These are phyloP conservation scores for Pinctada fucata DNA, from an alignment of 2,888 invertebrate genomes.

Conservation along the genomic window DNA sequence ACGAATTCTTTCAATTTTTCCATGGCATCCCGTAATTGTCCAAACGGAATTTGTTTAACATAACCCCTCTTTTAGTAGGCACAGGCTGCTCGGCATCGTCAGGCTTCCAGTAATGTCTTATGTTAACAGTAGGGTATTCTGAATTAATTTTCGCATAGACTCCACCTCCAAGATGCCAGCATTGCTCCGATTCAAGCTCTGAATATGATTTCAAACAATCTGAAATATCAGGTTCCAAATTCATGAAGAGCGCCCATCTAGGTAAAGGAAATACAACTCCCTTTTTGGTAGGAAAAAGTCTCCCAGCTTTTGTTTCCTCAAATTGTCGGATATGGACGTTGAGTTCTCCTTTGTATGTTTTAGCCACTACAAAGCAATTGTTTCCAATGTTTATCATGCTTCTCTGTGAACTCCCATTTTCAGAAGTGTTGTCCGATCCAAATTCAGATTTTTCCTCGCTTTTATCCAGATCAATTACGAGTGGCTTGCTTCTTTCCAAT, in stretches of 20 bases:
- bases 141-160: neutral
- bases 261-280: constrained; percentile 11
- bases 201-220: constrained; percentile 5
- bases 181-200: neutral
- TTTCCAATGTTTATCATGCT: no score
- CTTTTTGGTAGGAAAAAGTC: constrained; percentile 19
- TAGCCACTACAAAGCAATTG: neutral
- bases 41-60: constrained; percentile 10
- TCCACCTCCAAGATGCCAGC: constrained; percentile 19
- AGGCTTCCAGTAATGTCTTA: constrained; percentile 21
- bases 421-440: no score
- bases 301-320: neutral
- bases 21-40: no score
- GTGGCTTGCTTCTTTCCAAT: no score
- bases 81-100: constrained; percentile 2
- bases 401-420: no score
- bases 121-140: constrained; percentile 3
- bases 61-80: constrained; percentile 7
- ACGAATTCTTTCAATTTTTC: no score
- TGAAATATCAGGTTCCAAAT: constrained; percentile 4
- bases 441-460: no score
- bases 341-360: neutral
- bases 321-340: constrained; percentile 16
- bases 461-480: no score
- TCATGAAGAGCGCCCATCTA: constrained; percentile 15